Evolutionary conservation across 2,888 invertebrate genomes (phyloP).

Genomic region (Sphaerophoria taeniata): DNA sequence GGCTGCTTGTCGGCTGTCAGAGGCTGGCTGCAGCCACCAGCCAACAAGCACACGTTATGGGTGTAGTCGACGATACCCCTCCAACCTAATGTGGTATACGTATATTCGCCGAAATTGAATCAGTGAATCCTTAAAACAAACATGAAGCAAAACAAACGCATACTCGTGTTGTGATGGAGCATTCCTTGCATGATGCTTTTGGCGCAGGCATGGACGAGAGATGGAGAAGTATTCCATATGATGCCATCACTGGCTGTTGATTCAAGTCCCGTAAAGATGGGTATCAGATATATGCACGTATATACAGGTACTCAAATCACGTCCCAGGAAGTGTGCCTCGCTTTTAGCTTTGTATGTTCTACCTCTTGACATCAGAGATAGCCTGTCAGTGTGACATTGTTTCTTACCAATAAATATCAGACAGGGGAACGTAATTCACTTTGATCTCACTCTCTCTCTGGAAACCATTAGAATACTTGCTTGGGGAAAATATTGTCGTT

Average conservation of each 20-base stretch:
- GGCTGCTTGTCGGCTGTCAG: slow-evolving; percentile 72
- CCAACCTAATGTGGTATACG: slow-evolving; percentile 10
- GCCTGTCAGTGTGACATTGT: slow-evolving; percentile 45
- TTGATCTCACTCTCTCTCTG: slow-evolving; percentile 72
- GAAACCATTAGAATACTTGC: slow-evolving; percentile 74
- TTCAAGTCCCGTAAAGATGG: slow-evolving; percentile 36
- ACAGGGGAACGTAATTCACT: slow-evolving; percentile 68
- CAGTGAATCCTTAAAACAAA: slow-evolving; percentile 75
- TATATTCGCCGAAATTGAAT: slow-evolving; percentile 73
- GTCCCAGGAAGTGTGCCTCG: slow-evolving; percentile 15
- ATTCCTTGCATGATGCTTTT: slow-evolving; percentile 36
- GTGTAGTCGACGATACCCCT: slow-evolving; percentile 60
- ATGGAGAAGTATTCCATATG: not conserved
- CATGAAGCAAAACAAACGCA: slow-evolving; percentile 66
- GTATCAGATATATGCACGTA: not conserved
- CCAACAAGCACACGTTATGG: slow-evolving; percentile 50
- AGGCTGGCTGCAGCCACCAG: slow-evolving; percentile 68
- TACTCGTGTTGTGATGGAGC: slow-evolving; percentile 68
- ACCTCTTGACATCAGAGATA: slow-evolving; percentile 40
- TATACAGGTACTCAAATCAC: not conserved
- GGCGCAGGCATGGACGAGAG: not conserved
- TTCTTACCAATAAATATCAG: slow-evolving; percentile 30
- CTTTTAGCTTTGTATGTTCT: slow-evolving; percentile 32
- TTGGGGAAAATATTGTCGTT: slow-evolving; percentile 74
- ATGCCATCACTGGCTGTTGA: slow-evolving; percentile 61